Conservation (phyloP, 2,888 invertebrate species). For the Eurois occulta region DNA sequence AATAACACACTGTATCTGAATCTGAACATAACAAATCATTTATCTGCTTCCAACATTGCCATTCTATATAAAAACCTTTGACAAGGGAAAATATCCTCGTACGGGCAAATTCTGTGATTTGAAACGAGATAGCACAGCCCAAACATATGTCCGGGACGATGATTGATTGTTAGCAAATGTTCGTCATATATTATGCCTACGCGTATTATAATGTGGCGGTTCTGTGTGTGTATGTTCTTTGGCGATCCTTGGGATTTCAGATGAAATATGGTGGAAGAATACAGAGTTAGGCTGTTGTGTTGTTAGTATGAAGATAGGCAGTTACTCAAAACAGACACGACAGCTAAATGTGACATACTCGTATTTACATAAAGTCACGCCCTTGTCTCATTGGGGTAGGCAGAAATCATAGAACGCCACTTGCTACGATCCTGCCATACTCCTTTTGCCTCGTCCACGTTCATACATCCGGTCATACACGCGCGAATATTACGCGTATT, state of each 20-base stretch:
- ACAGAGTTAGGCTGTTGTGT: not conserved
- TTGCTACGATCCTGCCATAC: too few relatives aligned
- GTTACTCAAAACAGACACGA: too few relatives aligned
- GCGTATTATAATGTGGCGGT: slow-evolving; percentile 37
- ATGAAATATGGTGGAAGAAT: slow-evolving; percentile 21
- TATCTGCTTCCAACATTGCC: slow-evolving; percentile 32
- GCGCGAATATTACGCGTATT: too few relatives aligned
- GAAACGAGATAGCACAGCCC: slow-evolving; percentile 46
- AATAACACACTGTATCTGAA: slow-evolving; percentile 33
- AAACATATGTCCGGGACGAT: slow-evolving; percentile 55
- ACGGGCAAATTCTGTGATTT: slow-evolving; percentile 53
- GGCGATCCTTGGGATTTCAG: slow-evolving; percentile 27
- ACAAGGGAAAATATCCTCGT: slow-evolving; percentile 54
- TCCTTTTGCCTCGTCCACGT: too few relatives aligned
- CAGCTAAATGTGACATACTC: too few relatives aligned
- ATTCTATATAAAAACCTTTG: slow-evolving; percentile 50
- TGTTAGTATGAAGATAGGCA: not conserved
- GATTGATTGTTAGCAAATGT: slow-evolving; percentile 58
- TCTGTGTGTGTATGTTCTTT: slow-evolving; percentile 32
- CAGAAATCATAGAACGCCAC: too few relatives aligned
- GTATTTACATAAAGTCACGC: too few relatives aligned
- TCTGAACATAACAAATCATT: slow-evolving; percentile 40
- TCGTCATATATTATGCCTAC: slow-evolving; percentile 49
- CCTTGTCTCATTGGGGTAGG: too few relatives aligned
- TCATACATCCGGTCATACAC: too few relatives aligned